phyloP scores from a whole-genome alignment of 2,113 vertebrate species.

The Planiliza haematocheilus region DNA sequence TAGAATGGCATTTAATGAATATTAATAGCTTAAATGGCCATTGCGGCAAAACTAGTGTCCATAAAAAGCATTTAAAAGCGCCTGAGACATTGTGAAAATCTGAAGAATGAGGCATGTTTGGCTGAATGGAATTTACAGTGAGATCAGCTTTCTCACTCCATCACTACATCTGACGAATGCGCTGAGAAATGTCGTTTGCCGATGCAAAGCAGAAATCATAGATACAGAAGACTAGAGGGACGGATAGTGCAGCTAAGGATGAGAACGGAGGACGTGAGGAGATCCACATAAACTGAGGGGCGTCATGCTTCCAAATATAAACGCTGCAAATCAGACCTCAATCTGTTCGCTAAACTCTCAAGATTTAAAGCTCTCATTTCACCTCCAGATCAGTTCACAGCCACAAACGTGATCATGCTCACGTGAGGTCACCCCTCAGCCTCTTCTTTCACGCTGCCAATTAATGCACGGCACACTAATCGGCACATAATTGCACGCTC shows the following conservation, averaged over 20 bases:
- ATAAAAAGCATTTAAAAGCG: too few relatives aligned
- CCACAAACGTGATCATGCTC: not conserved
- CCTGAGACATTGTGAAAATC: too few relatives aligned
- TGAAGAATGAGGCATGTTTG: too few relatives aligned
- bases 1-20: not conserved
- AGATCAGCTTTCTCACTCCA: too few relatives aligned
- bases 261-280: not conserved
- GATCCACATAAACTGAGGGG: too few relatives aligned
- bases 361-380: not conserved
- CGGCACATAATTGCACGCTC: not conserved
- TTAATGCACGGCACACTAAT: not conserved
- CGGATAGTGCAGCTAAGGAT: not conserved
- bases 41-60: too few relatives aligned
- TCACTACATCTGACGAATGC: too few relatives aligned
- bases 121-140: too few relatives aligned
- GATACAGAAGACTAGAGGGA: not conserved
- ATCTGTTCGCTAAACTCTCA: not conserved
- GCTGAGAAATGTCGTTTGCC: not conserved
- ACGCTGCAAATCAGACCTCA: not conserved
- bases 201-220: not conserved
- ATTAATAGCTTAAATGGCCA: not conserved
- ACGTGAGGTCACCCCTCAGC: conserved; percentile 5
- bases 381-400: not conserved
- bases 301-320: not conserved
- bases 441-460: not conserved